Base-by-base conservation (phyloP, 2,113 vertebrate genomes). In the Myotis lucifugus region DNA sequence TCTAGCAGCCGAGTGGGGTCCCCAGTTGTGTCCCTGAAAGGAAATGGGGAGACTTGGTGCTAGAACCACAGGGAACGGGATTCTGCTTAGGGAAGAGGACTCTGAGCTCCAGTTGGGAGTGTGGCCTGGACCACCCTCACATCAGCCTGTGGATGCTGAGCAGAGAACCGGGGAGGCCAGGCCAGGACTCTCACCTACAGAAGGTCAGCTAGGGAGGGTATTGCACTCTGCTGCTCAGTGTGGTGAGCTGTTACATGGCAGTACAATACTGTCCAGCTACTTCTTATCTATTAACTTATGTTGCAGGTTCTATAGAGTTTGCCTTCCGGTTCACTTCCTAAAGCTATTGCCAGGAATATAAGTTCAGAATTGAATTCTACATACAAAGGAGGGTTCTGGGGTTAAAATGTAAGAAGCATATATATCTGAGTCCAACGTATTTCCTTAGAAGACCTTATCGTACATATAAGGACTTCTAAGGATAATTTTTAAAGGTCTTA, bases 261-360 rank as follows among this genome's bases (percentile, higher is more conserved):
- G 8, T 40, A 23, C 32, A 64, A 52, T 27, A 52, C 4, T 42
- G 21, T 79, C 69, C 40, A 88, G 25, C 37, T 81, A 32, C 61
- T 73, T 73, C 27, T 56, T 93, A 7, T 34, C 40, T 90, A 74
- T 14, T 32, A 37, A 90, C 84, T 76, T 86, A 92, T 50, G 66
- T 50, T 70, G 27, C 8, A 90, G 15, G 48, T 64, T 59, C 18
- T 84, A 17, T 8, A 76, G 50, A 34, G 27, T 72, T 81, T 79
- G 12, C 37, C 66, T 76, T 81, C 11, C 18, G 74, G 19, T 46
- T 76, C 88, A 67, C 40, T 85, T 92, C 48, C 72, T 42, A 91
- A 70, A 91, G 12, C 8, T 59, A 37, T 59, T 83, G 7, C 3
- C 8, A 54, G 5, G 27, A 69, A 88, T 83, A 64, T 88, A 77